Conservation (phyloP, 2,888 invertebrate genomes). For the Oxytorus armatus region DNA sequence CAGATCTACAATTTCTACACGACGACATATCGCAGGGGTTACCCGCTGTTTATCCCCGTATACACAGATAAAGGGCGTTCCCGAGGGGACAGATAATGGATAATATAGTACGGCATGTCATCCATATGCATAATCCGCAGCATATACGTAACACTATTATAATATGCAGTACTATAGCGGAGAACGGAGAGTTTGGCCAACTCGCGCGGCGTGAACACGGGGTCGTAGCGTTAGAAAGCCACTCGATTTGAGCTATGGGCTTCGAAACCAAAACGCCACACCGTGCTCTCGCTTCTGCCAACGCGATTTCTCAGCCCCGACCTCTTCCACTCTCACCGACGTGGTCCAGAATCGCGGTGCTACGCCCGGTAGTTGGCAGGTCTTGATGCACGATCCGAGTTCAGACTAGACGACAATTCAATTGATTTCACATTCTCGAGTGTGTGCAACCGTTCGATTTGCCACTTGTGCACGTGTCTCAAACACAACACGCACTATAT, state of each 20-base stretch:
- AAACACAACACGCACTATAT: constrained; percentile 23
- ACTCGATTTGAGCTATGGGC: constrained; percentile 74
- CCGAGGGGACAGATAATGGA: constrained; percentile 58
- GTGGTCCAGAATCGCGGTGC: constrained; percentile 47
- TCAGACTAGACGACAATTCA: constrained; percentile 65
- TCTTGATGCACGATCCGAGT: constrained; percentile 75
- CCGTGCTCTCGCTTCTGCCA: constrained; percentile 22
- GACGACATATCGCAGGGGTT: constrained; percentile 41
- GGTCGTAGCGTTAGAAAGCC: constrained; percentile 70
- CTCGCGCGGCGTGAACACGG: constrained; percentile 56
- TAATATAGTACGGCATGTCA: constrained; percentile 49
- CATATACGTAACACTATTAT: constrained; percentile 57
- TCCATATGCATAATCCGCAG: constrained; percentile 60
- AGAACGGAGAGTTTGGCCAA: constrained; percentile 38
- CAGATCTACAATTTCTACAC: constrained; percentile 20
- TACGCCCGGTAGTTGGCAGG: constrained; percentile 68
- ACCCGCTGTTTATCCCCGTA: constrained; percentile 33
- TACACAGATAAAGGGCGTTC: constrained; percentile 59
- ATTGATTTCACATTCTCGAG: constrained; percentile 65
- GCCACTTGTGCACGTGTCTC: constrained; percentile 68
- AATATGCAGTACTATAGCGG: constrained; percentile 30
- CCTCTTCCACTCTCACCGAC: background rate
- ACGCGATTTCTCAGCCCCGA: constrained; percentile 1
- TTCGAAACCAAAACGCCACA: constrained; percentile 33
- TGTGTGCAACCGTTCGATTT: constrained; percentile 72